phyloP scores from a whole-genome alignment of 2,888 invertebrate genomes.

The Augochlorella aurata region DNA sequence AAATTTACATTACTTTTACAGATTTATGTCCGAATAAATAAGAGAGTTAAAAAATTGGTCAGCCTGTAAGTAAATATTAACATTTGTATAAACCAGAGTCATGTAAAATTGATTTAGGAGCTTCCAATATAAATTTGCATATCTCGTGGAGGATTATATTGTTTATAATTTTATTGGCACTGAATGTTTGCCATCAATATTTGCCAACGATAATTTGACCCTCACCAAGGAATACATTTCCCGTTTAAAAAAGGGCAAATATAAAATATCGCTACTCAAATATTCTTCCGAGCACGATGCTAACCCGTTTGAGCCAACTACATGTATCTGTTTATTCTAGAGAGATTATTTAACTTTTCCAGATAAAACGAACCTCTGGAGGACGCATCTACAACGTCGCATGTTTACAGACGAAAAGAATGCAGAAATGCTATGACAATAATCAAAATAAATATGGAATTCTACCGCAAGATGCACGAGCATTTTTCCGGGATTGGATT shows the following conservation, averaged over 20 bases:
- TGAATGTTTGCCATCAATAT: neutral
- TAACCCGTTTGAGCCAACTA: no score
- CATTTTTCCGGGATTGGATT: neutral
- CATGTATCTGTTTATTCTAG: neutral
- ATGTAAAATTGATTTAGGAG: no score
- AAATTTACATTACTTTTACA: no score
- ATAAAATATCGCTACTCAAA: neutral
- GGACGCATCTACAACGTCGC: neutral
- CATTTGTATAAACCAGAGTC: no score
- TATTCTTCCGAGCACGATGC: neutral
- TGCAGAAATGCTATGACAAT: neutral
- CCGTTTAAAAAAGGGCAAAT: neutral
- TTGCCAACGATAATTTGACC: neutral
- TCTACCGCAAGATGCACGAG: neutral
- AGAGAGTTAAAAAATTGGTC: no score
- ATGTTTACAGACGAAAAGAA: neutral
- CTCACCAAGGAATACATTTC: neutral
- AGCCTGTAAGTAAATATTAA: no score
- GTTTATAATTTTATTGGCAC: no score
- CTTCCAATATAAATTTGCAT: no score
- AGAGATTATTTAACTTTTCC: neutral
- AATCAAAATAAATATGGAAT: neutral
- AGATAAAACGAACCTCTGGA: neutral
- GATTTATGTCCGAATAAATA: no score
- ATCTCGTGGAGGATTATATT: no score